Base-by-base conservation (phyloP, 1,140 invertebrate species). In the Akabosia matsudoensis region DNA sequence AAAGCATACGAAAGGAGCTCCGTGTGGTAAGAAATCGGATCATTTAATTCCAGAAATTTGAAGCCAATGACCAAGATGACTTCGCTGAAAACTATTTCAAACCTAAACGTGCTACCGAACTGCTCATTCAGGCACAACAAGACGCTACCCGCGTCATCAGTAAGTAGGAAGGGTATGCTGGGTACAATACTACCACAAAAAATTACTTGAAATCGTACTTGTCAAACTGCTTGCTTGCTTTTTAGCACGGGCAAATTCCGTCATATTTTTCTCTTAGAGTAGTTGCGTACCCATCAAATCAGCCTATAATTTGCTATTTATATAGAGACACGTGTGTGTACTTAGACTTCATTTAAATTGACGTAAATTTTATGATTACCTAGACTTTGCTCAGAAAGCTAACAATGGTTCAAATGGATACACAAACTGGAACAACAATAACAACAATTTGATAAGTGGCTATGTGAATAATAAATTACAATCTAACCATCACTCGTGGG, bases 11-110 rank as follows among this genome's bases (percentile, higher is more conserved):
- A 31, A 37, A 28, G 70, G 10, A 22, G 0, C 16, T 13, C 24
- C 16, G 30, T n/a, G 2, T n/a, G 16, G 33, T 70, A 56, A 33
- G 18, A 22, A 18, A 16, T 74, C 24, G 1, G 1, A 37, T 52
- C 14, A 33, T 28, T 74, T 45, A 52, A 73, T 34, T 22, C 70
- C 82, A 91, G 89, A 88, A 88, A 82, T 84, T 91, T 37, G 87
- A 88, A 76, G 84, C 85, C 76, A 87, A 85, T 56, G 88, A 88
- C 45, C 84, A 87, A 45, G 88, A 91, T 78, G 88, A 92, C 79
- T 87, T 91, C 45, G 88, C 90, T n/a, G 88, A 87, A 1, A 90
- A 87, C 79, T 92, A 92, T 83, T 92, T 92, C 82, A 90, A 90
- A 83, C 89, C 90, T 1, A 89, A 88, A 83, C 81, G 90, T 80